phyloP scores from a whole-genome alignment of 2,797 vertebrate genomes.

The Melopsittacus undulatus region DNA sequence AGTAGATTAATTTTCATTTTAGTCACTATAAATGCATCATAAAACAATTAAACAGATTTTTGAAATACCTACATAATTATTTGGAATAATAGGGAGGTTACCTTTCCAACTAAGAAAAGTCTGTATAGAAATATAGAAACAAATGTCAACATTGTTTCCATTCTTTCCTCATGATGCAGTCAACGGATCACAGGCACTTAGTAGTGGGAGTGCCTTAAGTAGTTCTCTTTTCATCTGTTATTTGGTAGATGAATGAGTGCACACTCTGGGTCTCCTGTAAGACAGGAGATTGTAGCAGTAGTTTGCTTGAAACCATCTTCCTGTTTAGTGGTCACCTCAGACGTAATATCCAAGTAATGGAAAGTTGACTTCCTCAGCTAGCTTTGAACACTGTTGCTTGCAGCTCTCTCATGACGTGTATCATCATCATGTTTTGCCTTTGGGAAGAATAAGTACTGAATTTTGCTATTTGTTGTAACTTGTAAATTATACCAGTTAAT shows the following conservation, averaged over 20 bases:
- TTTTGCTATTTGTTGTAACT: background rate
- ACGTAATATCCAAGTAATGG: background rate
- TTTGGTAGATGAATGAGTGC: background rate
- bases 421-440: background rate
- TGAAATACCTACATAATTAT: background rate
- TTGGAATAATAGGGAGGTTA: background rate
- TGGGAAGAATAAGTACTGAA: background rate
- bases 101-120: background rate
- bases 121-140: background rate
- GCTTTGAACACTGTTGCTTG: accelerated
- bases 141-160: background rate
- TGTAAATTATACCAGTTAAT: background rate
- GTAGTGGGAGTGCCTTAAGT: background rate
- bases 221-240: background rate
- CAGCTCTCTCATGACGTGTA: background rate
- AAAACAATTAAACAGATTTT: background rate
- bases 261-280: background rate
- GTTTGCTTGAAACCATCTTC: background rate
- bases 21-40: background rate
- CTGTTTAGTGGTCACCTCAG: background rate
- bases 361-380: background rate
- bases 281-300: background rate
- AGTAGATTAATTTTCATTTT: background rate
- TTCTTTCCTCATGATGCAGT: background rate
- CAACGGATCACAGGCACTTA: background rate